Evolutionary conservation across 2,888 invertebrate genomes (phyloP).

Genomic region (Mimachlamys varia): DNA sequence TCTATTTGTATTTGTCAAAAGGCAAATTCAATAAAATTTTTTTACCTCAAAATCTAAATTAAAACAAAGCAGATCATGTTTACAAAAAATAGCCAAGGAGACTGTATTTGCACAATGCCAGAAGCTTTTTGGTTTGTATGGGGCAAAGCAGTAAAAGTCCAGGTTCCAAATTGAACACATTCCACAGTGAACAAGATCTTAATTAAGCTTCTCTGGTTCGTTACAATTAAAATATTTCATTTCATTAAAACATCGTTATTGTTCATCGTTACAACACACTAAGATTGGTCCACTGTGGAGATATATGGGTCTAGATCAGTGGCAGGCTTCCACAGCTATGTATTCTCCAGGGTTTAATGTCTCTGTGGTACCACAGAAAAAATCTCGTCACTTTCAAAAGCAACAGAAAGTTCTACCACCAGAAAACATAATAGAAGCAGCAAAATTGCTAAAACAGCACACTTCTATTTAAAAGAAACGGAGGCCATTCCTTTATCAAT

Average conservation of each 20-base stretch:
- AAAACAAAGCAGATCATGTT: too few relatives aligned
- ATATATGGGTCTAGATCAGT: not conserved
- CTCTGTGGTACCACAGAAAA: not conserved
- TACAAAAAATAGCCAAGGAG: too few relatives aligned
- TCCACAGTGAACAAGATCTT: not conserved
- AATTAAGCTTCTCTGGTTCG: too few relatives aligned
- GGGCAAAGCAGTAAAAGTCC: not conserved
- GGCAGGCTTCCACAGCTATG: too few relatives aligned
- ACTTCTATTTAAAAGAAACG: not conserved
- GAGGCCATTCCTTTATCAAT: not conserved
- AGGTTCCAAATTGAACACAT: not conserved
- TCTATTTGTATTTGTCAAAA: too few relatives aligned
- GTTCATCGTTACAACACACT: too few relatives aligned
- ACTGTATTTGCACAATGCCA: too few relatives aligned
- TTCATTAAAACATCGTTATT: too few relatives aligned
- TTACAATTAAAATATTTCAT: too few relatives aligned
- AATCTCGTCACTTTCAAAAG: not conserved
- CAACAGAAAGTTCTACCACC: not conserved
- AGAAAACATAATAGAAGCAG: not conserved
- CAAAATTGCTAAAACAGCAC: constrained; percentile 1
- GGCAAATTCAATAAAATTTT: not conserved
- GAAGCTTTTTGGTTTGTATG: not conserved
- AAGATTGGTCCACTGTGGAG: not conserved
- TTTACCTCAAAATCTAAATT: too few relatives aligned
- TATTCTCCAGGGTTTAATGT: too few relatives aligned